A percentile compares a stretch with the other conserved stretches of the same genome.
Evolutionary conservation across 92 coral and sea anemone species (phyloP).

Genomic region (Phenganax stokvisi): DNA sequence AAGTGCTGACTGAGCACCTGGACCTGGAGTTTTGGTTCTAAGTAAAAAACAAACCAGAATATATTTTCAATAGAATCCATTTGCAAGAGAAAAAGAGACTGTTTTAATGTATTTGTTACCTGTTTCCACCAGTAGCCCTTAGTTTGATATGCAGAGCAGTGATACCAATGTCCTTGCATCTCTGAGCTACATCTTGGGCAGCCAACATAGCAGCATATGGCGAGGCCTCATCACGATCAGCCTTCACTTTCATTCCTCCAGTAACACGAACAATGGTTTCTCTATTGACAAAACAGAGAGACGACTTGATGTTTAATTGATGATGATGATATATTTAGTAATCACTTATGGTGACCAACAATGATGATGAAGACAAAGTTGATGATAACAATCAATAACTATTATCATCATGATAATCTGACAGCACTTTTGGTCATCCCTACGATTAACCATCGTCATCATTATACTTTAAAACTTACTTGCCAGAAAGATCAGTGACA

Average conservation of each 20-base stretch:
- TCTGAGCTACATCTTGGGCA: conserved; percentile 94
- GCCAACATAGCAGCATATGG: conserved; percentile 99
- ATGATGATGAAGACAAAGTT: not conserved
- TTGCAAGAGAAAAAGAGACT: no score
- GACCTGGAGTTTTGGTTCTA: conserved; percentile 98
- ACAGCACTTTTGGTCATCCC: no score
- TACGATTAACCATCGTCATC: not conserved
- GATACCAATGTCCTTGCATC: conserved; percentile 96
- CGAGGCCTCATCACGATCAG: conserved; percentile 99
- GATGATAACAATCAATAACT: not conserved
- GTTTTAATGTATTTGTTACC: conserved; percentile 39
- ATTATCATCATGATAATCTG: not conserved
- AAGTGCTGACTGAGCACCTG: conserved; percentile 98
- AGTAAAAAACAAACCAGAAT: not conserved
- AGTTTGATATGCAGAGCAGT: conserved; percentile 94
- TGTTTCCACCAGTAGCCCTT: conserved; percentile 98
- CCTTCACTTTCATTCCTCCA: conserved; percentile 99
- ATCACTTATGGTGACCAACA: not conserved
- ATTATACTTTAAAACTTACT: conserved; percentile 48
- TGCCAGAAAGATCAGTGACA: conserved; percentile 96
- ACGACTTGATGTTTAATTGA: not conserved
- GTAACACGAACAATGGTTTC: conserved; percentile 96
- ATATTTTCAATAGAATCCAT: not conserved
- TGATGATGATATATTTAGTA: not conserved
- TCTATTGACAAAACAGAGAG: conserved; percentile 37